Conservation (phyloP, 2,797 vertebrate genomes). For the Fistularia tabacaria region DNA sequence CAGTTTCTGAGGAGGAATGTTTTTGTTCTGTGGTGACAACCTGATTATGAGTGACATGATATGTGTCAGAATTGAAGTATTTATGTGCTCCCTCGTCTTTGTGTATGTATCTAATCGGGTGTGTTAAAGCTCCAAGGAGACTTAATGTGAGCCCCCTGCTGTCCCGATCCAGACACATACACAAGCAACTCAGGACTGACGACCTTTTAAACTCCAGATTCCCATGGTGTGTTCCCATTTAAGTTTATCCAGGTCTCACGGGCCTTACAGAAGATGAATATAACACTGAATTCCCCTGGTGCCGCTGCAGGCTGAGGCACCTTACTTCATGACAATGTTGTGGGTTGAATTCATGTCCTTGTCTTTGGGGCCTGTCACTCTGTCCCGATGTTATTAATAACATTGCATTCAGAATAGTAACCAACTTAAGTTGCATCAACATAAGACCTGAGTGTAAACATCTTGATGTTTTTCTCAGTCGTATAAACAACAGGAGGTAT, state of each 20-base stretch:
- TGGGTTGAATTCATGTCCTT: too few relatives aligned
- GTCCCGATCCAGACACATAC: conserved; percentile 21
- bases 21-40: conserved; percentile 24
- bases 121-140: conserved; percentile 8
- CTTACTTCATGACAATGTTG: too few relatives aligned
- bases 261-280: too few relatives aligned
- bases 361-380: neutral
- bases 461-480: conserved; percentile 21
- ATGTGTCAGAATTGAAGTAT: conserved; percentile 17
- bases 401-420: conserved; percentile 1
- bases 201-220: conserved; percentile 44
- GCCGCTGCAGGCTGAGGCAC: too few relatives aligned
- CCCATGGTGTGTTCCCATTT: conserved; percentile 43
- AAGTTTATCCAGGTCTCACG: neutral
- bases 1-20: conserved; percentile 12
- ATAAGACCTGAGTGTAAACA: conserved; percentile 8
- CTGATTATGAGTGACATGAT: conserved; percentile 24
- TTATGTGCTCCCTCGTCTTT: conserved; percentile 15
- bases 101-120: conserved; percentile 9
- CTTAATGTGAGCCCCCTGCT: conserved; percentile 22
- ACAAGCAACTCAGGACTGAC: conserved; percentile 23
- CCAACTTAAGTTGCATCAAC: conserved; percentile 6
- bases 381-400: conserved; percentile 5
- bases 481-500: conserved; percentile 28
- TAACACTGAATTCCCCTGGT: too few relatives aligned